Evolutionary conservation across 2,113 vertebrate species (phyloP), one percentile per base, ranked within the genome.

Genomic region (Psettodes erumei): DNA sequence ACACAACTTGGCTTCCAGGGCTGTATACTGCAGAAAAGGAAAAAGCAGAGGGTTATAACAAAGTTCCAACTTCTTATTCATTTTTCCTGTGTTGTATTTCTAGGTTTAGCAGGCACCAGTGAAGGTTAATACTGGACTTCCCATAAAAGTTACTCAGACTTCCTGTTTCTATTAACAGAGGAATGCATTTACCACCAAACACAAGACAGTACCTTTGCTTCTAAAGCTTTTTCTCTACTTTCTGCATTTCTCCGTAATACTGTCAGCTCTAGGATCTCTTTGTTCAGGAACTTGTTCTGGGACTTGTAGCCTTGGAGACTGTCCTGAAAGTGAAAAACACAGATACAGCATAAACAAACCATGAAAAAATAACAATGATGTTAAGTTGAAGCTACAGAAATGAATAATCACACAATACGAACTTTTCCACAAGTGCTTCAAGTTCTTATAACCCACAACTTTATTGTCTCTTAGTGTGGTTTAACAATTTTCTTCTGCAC

Each of bases 231-330:
- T 82, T 98, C 98, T 84, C 97, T 92, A 48, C 84, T 90, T 91
- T 99, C 98, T 27, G 96, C 91, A 55, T 96, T 97, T 90, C 97
- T 95, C 83, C 96, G 94, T 37, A 99, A 92, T 9, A 94, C 95
- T 3, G 96, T 95, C 78, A 99, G 94, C 89, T 99, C 98, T 90
- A 99, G 88, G 82, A 99, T 99, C 84, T 99, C 98, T 92, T 99
- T 99, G 90, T 99, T 99, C 54, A 99, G 94, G 84, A 99, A 99
- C 72, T 95, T 98, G 88, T 99, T 99, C 91, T 99, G 98, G 43
- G 95, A 95, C 89, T 98, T 99, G 85, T 99, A 99, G 35, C 96
- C 97, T 70, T 98, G 96, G 62, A 99, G 95, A 81, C 93, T 95
- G 88, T 99, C 98, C 98, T 99, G 92, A 74, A 74, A 79, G 38